Base-by-base conservation (phyloP, 1,140 invertebrate species). In the Adelges cooleyi region DNA sequence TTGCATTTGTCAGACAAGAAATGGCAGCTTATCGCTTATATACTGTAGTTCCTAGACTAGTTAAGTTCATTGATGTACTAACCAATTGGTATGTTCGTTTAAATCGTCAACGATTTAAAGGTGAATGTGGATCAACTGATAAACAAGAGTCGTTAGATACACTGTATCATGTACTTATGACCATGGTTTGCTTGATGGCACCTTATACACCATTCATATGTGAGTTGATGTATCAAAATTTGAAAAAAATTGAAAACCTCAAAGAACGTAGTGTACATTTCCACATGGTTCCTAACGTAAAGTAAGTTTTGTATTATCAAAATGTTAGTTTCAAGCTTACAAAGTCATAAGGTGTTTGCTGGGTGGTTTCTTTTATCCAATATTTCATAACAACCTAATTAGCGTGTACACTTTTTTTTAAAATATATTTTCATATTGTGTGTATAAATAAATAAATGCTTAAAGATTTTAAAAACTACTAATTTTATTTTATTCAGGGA, bases 41-140 rank as follows among this genome's bases (percentile, higher is more conserved):
- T 73, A 98, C 92, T 1, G 96, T 99, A 11, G 86, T 97, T 23
- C 94, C 95, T 2, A 80, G 85, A 49, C 77, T 99, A 13, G 87
- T 97, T 0, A 94, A 95, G 74, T 99, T 95, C 75, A 93, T 99
- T 69, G 94, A 98, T 72, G 90, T 97, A 73, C 80, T 99, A 3
- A 98, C 95, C 5, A 99, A 99, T 74, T 98, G 95, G 93, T 98
- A 98, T 74, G 93, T 99, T 9, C 81, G 95, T 65, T 91, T 98
- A 83, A 99, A 99, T 74, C 82, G 96, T 54, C 89, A 86, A 71
- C 81, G 96, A 18, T 62, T 69, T 2, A 69, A 92, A 77, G 93
- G 92, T 68, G 92, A 98, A 73, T 77, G 76, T 23, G 77, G 82
- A 2, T 62, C 73, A 17, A 77, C 81, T 15, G 94, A 99, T 72